Percentiles rank a stretch among this genome's conserved stretches.
These are phyloP conservation scores for Poecile atricapillus DNA, from an alignment of 2,113 vertebrate genomes.

Conservation along the genomic window DNA sequence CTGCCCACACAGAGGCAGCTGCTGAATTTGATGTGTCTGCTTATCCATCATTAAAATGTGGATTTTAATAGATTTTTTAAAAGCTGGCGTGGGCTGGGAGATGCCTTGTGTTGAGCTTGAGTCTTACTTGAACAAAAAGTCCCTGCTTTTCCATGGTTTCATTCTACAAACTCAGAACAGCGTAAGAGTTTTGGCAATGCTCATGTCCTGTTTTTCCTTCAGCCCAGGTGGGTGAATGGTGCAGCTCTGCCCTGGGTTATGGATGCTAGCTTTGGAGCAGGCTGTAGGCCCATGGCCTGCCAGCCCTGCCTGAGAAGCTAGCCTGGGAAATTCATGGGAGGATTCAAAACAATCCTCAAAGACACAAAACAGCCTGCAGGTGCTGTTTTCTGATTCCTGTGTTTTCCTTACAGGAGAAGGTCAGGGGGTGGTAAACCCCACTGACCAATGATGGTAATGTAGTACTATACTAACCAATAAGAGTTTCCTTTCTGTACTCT, in stretches of 20 bases:
- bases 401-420: too few species aligned
- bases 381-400: too few species aligned
- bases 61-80: not conserved
- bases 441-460: too few species aligned
- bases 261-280: too few species aligned
- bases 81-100: not conserved
- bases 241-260: not conserved
- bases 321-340: too few species aligned
- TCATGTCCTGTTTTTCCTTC: not conserved
- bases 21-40: not conserved
- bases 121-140: not conserved
- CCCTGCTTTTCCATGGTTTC: not conserved
- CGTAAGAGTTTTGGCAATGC: not conserved
- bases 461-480: too few species aligned
- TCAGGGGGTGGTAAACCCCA: too few species aligned
- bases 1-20: not conserved
- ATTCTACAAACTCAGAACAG: not conserved
- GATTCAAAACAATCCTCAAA: too few species aligned
- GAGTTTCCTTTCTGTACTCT: too few species aligned
- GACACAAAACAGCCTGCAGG: too few species aligned
- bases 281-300: too few species aligned
- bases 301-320: too few species aligned
- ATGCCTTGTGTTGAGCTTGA: not conserved
- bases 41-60: not conserved
- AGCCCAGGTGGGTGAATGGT: not conserved